Percentiles rank a stretch among this genome's conserved stretches.
phyloP scores from a whole-genome alignment of 2,113 vertebrate genomes.

The Saguinus midas region DNA sequence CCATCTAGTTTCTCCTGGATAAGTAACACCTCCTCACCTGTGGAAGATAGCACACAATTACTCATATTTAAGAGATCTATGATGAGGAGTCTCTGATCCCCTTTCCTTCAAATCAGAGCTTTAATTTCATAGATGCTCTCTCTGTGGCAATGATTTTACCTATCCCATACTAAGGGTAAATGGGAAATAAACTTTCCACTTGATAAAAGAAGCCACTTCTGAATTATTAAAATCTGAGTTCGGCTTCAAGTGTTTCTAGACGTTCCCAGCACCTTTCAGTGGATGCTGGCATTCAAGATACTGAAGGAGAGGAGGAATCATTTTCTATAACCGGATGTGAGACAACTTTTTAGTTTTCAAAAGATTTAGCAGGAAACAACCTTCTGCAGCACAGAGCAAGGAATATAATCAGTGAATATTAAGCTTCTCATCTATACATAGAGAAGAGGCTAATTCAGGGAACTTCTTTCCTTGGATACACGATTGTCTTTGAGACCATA shows the following conservation, averaged over 20 bases:
- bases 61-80: neutral
- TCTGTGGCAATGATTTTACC: neutral
- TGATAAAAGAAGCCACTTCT: conserved; percentile 35
- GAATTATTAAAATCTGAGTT: conserved; percentile 31
- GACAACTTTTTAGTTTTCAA: conserved; percentile 28
- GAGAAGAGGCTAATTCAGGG: accelerated
- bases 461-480: neutral
- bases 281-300: neutral
- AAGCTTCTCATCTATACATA: conserved; percentile 2
- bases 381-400: neutral
- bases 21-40: conserved; percentile 97
- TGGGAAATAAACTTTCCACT: neutral
- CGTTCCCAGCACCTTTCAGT: neutral
- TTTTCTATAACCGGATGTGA: conserved; percentile 4
- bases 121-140: neutral
- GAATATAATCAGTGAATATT: neutral
- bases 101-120: conserved; percentile 13
- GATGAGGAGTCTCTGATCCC: neutral
- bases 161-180: neutral
- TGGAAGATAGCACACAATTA: neutral
- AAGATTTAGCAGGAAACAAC: conserved; percentile 39
- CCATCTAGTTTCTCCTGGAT: conserved; percentile 99
- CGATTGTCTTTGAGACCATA: neutral
- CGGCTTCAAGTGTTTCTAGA: neutral
- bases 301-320: neutral